Percentiles rank a stretch among this genome's conserved stretches.
Conservation (phyloP, 1,140 invertebrate genomes). For the Pseudoatta argentina region DNA sequence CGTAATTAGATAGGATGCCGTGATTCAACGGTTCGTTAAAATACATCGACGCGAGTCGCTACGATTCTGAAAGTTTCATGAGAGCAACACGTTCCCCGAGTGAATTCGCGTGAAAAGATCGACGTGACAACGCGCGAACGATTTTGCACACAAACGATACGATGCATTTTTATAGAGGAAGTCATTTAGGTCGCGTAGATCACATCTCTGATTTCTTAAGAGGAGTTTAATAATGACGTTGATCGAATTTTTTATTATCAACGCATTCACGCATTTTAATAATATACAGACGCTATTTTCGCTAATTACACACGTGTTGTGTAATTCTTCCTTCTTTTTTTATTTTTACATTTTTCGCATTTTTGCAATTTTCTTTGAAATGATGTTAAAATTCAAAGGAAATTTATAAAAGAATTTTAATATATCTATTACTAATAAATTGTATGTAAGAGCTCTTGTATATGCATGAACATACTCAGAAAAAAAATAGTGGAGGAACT, state of each 20-base stretch:
- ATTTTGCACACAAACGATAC: constrained; percentile 49
- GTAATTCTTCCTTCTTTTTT: not conserved
- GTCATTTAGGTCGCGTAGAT: constrained; percentile 18
- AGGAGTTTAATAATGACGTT: not conserved
- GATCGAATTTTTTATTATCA: constrained; percentile 5
- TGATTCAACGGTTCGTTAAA: constrained; percentile 62
- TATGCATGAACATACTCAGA: no score
- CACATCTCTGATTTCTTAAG: not conserved
- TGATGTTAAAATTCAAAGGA: not conserved
- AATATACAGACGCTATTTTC: not conserved
- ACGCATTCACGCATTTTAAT: not conserved
- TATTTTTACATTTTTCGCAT: no score
- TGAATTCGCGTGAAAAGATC: constrained; percentile 35
- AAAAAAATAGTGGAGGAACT: no score
- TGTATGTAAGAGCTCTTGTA: not conserved
- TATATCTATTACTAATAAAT: not conserved
- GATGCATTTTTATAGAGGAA: constrained; percentile 45
- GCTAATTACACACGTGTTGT: not conserved
- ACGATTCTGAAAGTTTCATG: constrained; percentile 5
- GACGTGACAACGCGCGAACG: constrained; percentile 22
- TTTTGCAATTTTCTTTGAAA: not conserved
- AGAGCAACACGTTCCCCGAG: constrained; percentile 30
- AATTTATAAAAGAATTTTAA: not conserved
- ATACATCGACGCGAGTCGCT: constrained; percentile 32
- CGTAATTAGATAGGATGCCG: constrained; percentile 54